Evolutionary conservation across 2,797 vertebrate genomes (phyloP).

Genomic region (Malurus splendens): DNA sequence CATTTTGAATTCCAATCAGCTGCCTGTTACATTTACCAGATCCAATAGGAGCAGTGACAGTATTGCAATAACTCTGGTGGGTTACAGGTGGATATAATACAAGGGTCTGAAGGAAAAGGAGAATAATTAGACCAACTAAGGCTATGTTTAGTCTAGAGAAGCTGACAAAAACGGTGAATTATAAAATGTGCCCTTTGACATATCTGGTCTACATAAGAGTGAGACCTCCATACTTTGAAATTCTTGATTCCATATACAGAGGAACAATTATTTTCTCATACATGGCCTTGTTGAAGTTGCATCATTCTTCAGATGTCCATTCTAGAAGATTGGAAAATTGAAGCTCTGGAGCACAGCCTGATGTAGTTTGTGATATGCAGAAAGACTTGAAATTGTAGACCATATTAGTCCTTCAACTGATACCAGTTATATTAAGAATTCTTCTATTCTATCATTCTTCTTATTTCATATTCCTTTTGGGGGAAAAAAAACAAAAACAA

Average conservation of each 20-base stretch:
- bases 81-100: background rate
- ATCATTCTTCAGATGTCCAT: background rate
- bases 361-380: background rate
- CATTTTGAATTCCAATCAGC: background rate
- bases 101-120: background rate
- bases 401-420: rapidly evolving
- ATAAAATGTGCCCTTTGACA: background rate
- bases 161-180: background rate
- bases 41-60: background rate
- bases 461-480: no score
- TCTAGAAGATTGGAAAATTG: background rate
- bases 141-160: background rate
- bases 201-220: background rate
- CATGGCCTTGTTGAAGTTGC: background rate
- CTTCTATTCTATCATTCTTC: no score
- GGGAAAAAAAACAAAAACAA: background rate
- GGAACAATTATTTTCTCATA: background rate
- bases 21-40: background rate
- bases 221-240: background rate
- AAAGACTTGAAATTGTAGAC: background rate
- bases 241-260: background rate
- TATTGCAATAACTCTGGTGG: background rate
- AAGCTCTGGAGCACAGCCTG: background rate
- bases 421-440: background rate
- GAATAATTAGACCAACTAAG: background rate